phyloP scores from a whole-genome alignment of 2,797 vertebrate species.

The Sebastes cheni region DNA sequence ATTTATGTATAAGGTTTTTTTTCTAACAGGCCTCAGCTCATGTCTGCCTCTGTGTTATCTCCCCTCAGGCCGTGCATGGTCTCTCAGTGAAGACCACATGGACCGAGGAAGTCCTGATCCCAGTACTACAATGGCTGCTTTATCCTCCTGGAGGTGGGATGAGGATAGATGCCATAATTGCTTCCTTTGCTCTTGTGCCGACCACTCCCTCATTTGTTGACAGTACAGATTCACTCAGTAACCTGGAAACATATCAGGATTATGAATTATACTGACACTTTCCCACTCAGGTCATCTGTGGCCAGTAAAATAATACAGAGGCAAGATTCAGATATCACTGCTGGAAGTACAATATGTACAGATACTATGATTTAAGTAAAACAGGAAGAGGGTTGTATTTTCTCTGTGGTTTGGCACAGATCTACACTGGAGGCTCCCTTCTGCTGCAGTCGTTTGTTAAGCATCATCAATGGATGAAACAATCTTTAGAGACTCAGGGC shows the following conservation, averaged over 20 bases:
- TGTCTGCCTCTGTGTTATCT: slow-evolving; percentile 10
- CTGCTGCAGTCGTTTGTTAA: background rate
- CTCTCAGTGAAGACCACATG: slow-evolving; percentile 24
- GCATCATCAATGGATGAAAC: slow-evolving; percentile 5
- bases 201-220: slow-evolving; percentile 33
- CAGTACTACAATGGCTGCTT: slow-evolving; percentile 47
- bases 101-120: slow-evolving; percentile 24
- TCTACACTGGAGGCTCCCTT: background rate
- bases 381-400: slow-evolving; percentile 19
- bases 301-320: slow-evolving; percentile 11
- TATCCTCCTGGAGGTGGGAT: slow-evolving; percentile 43
- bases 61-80: slow-evolving; percentile 16
- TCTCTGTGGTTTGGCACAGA: slow-evolving; percentile 30
- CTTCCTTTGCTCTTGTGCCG: slow-evolving; percentile 40
- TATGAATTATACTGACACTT: background rate
- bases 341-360: slow-evolving; percentile 19
- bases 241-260: background rate
- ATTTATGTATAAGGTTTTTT: background rate
- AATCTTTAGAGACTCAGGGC: background rate
- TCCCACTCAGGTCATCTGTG: slow-evolving; percentile 10
- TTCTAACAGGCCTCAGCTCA: background rate
- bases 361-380: background rate
- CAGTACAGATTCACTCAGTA: slow-evolving; percentile 9
- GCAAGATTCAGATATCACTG: background rate
- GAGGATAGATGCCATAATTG: slow-evolving; percentile 44